phyloP scores from a whole-genome alignment of 1,140 invertebrate genomes.

The Neodiprion pinetum region DNA sequence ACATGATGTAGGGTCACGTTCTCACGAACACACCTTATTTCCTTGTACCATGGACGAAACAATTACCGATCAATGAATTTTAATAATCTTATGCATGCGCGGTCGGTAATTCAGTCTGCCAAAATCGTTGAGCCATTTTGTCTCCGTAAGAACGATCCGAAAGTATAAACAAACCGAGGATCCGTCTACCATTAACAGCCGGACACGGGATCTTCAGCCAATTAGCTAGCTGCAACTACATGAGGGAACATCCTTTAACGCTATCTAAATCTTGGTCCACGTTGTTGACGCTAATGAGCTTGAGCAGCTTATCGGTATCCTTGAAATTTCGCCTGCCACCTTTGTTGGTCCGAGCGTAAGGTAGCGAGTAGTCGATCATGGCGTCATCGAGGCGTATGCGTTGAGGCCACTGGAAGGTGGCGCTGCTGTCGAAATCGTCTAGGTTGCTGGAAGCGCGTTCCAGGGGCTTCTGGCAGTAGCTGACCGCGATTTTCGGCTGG shows the following conservation, averaged over 20 bases:
- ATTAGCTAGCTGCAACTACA: constrained; percentile 36
- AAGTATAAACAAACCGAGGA: too few relatives aligned
- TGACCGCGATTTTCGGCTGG: constrained; percentile 38
- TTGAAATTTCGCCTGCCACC: constrained; percentile 48
- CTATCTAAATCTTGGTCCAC: constrained; percentile 61
- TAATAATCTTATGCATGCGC: too few relatives aligned
- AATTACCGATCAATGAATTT: too few relatives aligned
- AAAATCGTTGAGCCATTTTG: too few relatives aligned
- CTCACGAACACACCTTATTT: too few relatives aligned
- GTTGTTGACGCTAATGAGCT: constrained; percentile 58
- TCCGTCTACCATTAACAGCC: too few relatives aligned
- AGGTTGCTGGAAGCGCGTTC: constrained; percentile 27
- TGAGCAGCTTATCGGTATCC: constrained; percentile 58
- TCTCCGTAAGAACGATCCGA: too few relatives aligned
- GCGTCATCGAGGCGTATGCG: constrained; percentile 49
- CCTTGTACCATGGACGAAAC: too few relatives aligned
- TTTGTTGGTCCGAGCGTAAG: constrained; percentile 40
- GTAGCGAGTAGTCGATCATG: constrained; percentile 51
- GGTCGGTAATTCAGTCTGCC: too few relatives aligned
- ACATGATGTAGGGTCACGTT: too few relatives aligned
- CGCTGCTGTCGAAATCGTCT: constrained; percentile 30
- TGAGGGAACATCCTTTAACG: constrained; percentile 56
- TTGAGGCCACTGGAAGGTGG: constrained; percentile 49
- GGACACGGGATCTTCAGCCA: too few relatives aligned
- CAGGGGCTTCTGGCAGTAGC: neutral